A percentile compares a stretch with the other conserved stretches of the same genome.
Conservation (phyloP, 2,113 vertebrate species). For the Tragelaphus buxtoni region DNA sequence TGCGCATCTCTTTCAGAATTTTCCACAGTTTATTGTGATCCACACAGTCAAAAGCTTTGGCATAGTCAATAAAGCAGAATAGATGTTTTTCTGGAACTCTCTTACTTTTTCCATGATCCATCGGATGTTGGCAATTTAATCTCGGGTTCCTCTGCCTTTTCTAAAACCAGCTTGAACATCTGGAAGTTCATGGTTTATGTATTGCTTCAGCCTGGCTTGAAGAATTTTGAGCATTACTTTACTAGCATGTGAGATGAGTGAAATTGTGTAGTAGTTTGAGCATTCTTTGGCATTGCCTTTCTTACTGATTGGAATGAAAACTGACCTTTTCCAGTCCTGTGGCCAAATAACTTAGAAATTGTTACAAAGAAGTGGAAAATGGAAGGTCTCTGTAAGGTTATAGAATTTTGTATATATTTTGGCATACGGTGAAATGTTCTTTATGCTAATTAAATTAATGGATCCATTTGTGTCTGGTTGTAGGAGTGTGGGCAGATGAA, state of each 20-base stretch:
- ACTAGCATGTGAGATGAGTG: background rate
- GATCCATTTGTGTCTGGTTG: background rate
- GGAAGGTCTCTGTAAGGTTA: background rate
- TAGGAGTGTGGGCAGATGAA: background rate
- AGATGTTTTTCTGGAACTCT: background rate
- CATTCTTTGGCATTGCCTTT: background rate
- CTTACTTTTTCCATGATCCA: background rate
- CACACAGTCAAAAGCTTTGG: no score
- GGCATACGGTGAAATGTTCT: background rate
- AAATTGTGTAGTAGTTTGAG: rapidly evolving
- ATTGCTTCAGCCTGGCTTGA: background rate
- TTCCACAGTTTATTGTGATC: no score
- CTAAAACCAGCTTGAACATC: background rate
- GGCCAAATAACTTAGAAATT: background rate
- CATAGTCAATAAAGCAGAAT: no score
- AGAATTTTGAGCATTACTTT: background rate
- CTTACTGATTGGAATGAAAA: background rate
- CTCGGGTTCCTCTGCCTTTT: background rate
- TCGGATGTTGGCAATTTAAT: background rate
- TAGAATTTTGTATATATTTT: background rate
- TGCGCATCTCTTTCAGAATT: no score
- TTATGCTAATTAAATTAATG: background rate
- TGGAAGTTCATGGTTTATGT: rapidly evolving
- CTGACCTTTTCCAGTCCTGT: background rate
- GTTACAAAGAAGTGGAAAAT: background rate